Base-by-base conservation (phyloP, 2,888 invertebrate genomes). In the Drosophila fungiperda region DNA sequence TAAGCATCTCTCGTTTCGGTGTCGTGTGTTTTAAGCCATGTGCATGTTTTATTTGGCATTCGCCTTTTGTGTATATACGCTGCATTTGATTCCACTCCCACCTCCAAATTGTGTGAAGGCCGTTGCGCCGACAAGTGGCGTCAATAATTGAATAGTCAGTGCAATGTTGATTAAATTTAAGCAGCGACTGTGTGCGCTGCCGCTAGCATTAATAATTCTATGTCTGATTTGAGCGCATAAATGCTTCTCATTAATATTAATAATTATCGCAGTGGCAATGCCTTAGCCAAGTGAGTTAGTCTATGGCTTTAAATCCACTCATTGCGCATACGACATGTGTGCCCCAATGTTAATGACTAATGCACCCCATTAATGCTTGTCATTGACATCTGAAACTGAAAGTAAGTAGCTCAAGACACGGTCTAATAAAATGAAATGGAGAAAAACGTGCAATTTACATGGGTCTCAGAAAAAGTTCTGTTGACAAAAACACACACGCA, bases 1-100 rank as follows among this genome's bases (percentile, higher is more conserved):
- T 70, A 64, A 73, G 78, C 69, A 76, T 59, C 74, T 73, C 64
- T 76, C 63, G 68, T 83, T 78, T 80, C 65, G 81, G 83, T 84
- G 87, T 87, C 87, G 83, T 85, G 87, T 85, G 73, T 76, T 85
- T 87, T 74, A 87, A 87, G 87, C 87, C 85, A 83, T 84, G 76
- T 83, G 78, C 76, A 85, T 85, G 83, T 82, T 85, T 87, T 85
- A 84, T 87, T 84, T 80, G 82, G 74, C 74, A 63, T 77, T 79
- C 74, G 72, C 69, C 69, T 63, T 74, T 74, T 66, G 68, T 76
- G 66, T 80, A 32, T 57, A 67, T 66, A 58, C 69, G 68, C 82
- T 82, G 79, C 82, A 78, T 82, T 82, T 73, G 70, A 71, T 49
- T 57, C 66, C 65, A 71, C 62, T 60, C 64, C 76, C 50, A 52